Evolutionary conservation across 2,888 invertebrate species (phyloP), one percentile per base, ranked within the genome.

Genomic region (Cryptus armator): DNA sequence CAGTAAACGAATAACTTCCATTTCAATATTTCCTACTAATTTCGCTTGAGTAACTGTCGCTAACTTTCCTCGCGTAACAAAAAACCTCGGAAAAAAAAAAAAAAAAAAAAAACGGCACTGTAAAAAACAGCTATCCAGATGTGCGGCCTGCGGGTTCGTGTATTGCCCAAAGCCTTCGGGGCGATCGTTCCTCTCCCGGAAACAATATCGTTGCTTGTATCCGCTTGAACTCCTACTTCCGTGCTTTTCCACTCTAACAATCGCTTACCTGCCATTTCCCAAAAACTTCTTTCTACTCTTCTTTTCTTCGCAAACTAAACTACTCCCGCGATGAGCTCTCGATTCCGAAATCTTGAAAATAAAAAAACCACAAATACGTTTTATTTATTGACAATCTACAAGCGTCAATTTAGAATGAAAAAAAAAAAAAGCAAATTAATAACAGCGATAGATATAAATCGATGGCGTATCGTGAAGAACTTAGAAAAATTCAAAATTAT

Each of bases 1-100:
- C 48, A 64, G 72, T 74, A 32, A 77, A 67, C 16, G 12, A 51
- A 64, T 59, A 48, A 79, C 37, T 68, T 14, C 14, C 16, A 24
- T 64, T 59, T 76, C 48, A 24, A 62, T 37, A 68, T 44, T 70
- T 74, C 46, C 24, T 70, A 81, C 46, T 84, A 81, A 78, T 64
- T 51, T 53, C 48, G 68, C 68, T 71, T 48, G 14, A 72, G 19
- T 78, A 81, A 81, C 66, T 24, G 53, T 71, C 71, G 24, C 59
- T 70, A 64, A 53, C 70, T 72, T 66, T 16, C 6, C n/a, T 74
- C 51, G 59, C 44, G 75, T 71, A 75, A 68, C 43, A 6, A 46
- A 80, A 78, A 80, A 78, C 24, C 66, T 67, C 79, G 75, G 67
- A 19, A 19, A 19, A 19, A 19, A 19, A 24, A 24, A 24, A 24